Base-by-base conservation (phyloP, 2,888 invertebrate species). In the Pandemis heparana region DNA sequence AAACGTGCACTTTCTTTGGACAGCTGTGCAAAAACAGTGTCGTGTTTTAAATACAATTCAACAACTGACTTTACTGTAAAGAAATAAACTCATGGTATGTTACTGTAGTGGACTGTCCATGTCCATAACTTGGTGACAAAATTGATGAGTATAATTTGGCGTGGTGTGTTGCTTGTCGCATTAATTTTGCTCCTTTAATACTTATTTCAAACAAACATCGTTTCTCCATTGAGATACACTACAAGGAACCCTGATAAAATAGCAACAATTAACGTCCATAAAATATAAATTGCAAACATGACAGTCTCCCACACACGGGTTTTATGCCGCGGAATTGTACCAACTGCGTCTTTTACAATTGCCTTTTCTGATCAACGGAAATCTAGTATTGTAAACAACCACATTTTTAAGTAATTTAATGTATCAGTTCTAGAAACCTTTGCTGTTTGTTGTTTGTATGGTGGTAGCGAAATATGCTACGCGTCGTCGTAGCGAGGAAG, bases 211-310 rank as follows among this genome's bases (percentile, higher is more conserved):
- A 56, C 23, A 23, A 56, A 56, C 23, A n/a, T n/a, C n/a, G n/a
- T n/a, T n/a, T n/a, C n/a, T 9, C 5, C 56, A 18, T n/a, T 7
- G 16, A 23, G 56, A 18, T 56, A 23, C 56, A 48, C 46, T 23
- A 48, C 18, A 12, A 68, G 73, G 74, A 74, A 70, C 74, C 74
- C 74, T 61, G 68, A 65, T 74, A 43, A 60, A 51, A 74, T 38
- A 16, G 32, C 59, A 43, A 68, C 63, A 74, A 74, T 70, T 53
- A 70, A 70, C 65, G 65, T 65, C 60, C 60, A 61, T 74, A 74
- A 73, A 69, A 60, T 61, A 65, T 56, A 74, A 60, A 60, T 41
- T 56, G 66, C 70, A 68, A 41, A 64, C 53, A 65, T 23, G 67
- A 68, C 69, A 59, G 51, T 59, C 56, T 18, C 71, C 43, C 74